Base-by-base conservation (phyloP, 92 coral and sea anemone genomes). In the Phenganax stokvisi region DNA sequence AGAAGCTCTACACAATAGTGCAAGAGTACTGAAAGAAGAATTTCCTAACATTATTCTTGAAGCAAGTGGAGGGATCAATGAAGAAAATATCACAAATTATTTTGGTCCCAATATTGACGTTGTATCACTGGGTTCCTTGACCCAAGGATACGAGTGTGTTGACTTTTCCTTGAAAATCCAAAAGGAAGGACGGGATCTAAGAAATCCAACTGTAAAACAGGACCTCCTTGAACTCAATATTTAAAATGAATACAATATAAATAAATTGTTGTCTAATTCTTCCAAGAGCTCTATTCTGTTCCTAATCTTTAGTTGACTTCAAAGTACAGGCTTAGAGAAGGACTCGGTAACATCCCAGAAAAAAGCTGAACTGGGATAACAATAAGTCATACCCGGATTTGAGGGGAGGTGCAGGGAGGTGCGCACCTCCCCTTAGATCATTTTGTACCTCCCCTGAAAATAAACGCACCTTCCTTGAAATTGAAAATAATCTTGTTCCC, bases 61-160 rank as follows among this genome's bases (percentile, higher is more conserved):
- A 84, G 99, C 97, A 29, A 96, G 99, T 78, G 99, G 99, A 16
- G 97, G 99, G 9, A 88, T 96, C 8, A 90, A 76, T 16, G 87
- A 87, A 60, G 84, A 81, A 25, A 96, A 86, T 71, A 86, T 96
- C 28, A 62, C 77, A 51, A 85, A 87, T 44, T 96, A 90, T 65
- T 96, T 96, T 90, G 94, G 97, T 10, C 91, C 99, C 11, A 60
- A 82, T 56, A 80, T 96, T 74, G 96, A 92, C 83, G 97, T 96
- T 12, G 82, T 92, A 54, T 96, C 99, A 30, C 37, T 90, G 84
- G 99, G 99, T 1, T 91, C 93, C 15, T 81, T 96, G 0, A 96
- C 99, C 8, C 97, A 92, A 72, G 97, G 96, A 6, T 96, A 90
- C 72, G 72, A 72, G 69, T 78, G 85, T 72, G 91, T 92, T 67